Evolutionary conservation across 2,113 vertebrate species (phyloP).

Genomic region (Megaleporinus macrocephalus): DNA sequence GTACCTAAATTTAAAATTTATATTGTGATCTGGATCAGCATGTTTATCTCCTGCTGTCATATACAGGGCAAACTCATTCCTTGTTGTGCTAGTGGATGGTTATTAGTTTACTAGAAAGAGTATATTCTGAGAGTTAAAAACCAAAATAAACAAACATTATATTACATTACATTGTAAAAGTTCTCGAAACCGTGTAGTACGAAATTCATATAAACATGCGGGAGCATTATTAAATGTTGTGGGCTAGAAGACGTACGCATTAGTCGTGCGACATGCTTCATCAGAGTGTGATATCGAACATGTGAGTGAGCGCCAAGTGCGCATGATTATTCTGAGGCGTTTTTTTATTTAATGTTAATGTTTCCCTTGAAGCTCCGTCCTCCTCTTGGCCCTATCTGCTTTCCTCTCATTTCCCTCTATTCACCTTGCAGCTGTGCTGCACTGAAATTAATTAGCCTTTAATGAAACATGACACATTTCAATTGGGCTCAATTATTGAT

Average conservation of each 20-base stretch:
- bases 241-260: constrained; percentile 8
- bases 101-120: no score
- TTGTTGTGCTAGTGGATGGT: no score
- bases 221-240: neutral
- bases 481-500: constrained; percentile 60
- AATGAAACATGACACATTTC: constrained; percentile 62
- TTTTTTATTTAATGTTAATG: neutral
- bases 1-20: no score
- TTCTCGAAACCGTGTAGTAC: neutral
- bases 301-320: constrained; percentile 18
- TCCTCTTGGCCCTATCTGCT: neutral
- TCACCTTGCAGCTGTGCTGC: constrained; percentile 6
- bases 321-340: neutral
- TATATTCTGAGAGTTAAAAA: no score
- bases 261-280: constrained; percentile 34
- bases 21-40: no score
- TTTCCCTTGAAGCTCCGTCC: neutral
- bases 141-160: neutral
- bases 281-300: constrained; percentile 18
- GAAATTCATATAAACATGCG: neutral
- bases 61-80: no score
- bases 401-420: neutral
- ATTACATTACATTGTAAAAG: neutral
- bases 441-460: constrained; percentile 43
- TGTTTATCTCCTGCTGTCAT: no score